Percentiles rank a stretch among this genome's conserved stretches.
These are phyloP conservation scores for Tenthredo livida DNA, from an alignment of 2,888 invertebrate genomes.

Conservation along the genomic window DNA sequence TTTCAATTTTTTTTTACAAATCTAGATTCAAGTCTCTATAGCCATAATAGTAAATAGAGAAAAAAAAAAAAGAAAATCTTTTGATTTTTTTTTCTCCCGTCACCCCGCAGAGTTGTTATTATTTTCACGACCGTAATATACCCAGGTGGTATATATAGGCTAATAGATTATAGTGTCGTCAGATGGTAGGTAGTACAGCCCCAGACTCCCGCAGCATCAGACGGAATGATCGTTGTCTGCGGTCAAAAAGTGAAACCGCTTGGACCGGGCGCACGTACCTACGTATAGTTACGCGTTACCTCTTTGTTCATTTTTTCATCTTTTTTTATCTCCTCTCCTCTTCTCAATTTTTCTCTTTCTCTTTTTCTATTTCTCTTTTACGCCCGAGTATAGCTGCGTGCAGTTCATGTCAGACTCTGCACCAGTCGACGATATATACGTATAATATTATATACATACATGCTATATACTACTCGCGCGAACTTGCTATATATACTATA, in stretches of 20 bases:
- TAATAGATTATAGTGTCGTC: slow-evolving; percentile 9
- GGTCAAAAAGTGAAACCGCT: slow-evolving; percentile 49
- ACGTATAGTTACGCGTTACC: background rate
- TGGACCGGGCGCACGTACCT: slow-evolving; percentile 22
- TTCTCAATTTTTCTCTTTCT: slow-evolving; percentile 61
- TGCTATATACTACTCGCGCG: slow-evolving; percentile 1
- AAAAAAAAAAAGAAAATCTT: background rate
- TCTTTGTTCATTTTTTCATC: slow-evolving; percentile 53
- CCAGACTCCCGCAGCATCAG: background rate
- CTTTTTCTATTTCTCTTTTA: slow-evolving; percentile 42
- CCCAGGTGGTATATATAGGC: background rate
- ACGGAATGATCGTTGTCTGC: slow-evolving; percentile 46
- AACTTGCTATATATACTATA: background rate
- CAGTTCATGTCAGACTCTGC: slow-evolving; percentile 12
- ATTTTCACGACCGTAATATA: background rate
- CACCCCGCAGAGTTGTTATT: background rate
- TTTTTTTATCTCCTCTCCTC: slow-evolving; percentile 61
- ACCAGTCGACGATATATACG: slow-evolving; percentile 55
- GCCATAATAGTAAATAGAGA: background rate
- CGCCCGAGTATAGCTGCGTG: background rate
- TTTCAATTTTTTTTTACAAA: background rate
- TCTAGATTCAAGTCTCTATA: background rate
- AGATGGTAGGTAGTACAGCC: background rate
- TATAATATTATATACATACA: slow-evolving; percentile 39
- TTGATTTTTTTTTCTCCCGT: background rate